phyloP scores from a whole-genome alignment of 2,888 invertebrate species.

The Sinopyrophorus schimmeli region DNA sequence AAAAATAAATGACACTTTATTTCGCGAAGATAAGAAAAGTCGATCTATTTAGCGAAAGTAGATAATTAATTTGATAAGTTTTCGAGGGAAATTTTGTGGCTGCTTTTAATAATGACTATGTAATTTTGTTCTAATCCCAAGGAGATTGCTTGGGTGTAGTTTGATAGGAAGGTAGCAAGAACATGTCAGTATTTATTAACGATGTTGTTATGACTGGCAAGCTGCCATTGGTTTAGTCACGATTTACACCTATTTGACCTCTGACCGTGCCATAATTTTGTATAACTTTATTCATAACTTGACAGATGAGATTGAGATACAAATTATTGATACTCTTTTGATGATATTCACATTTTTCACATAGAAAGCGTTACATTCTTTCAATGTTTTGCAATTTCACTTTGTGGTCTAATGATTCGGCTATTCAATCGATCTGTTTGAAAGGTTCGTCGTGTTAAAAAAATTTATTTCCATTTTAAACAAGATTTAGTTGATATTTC shows the following conservation, averaged over 20 bases:
- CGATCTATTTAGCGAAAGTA: neutral
- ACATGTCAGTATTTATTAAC: constrained; percentile 39
- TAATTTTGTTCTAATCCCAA: neutral
- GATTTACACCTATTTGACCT: constrained; percentile 33
- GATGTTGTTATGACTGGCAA: constrained; percentile 45
- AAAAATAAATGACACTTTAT: constrained; percentile 12
- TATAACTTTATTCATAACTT: constrained; percentile 33
- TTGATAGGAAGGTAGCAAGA: constrained; percentile 34
- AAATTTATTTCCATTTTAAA: too few relatives aligned
- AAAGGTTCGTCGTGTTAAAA: too few relatives aligned
- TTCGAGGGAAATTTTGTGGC: neutral
- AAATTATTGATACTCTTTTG: constrained; percentile 29
- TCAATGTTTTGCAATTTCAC: neutral
- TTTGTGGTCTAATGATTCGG: too few relatives aligned
- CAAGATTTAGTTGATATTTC: too few relatives aligned
- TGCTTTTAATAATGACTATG: neutral
- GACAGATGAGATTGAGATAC: constrained; percentile 28
- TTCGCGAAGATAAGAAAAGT: neutral
- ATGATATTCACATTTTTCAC: constrained; percentile 28
- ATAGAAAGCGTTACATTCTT: neutral
- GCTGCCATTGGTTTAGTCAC: constrained; percentile 43
- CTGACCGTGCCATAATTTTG: constrained; percentile 30
- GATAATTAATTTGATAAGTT: neutral
- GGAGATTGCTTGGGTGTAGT: constrained; percentile 2
- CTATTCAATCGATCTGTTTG: too few relatives aligned